Evolutionary conservation across 2,113 vertebrate species (phyloP), one percentile per base, ranked within the genome.

Genomic region (Sardina pilchardus): DNA sequence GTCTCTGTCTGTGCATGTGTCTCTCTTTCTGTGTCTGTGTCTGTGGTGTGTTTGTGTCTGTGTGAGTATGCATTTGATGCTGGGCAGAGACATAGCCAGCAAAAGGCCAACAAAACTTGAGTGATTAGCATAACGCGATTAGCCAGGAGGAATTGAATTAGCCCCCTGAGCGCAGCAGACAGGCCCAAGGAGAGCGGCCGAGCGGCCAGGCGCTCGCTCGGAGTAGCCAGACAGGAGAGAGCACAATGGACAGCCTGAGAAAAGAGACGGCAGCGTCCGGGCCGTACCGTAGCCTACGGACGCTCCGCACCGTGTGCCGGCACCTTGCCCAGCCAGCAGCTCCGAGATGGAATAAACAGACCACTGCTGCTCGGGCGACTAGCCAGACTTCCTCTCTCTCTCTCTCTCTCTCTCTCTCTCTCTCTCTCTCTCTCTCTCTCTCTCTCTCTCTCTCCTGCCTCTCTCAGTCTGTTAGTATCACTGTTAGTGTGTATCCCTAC

Each of bases 101-200:
- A 34, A 71, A 71, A 85, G 59, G 53, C 71, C 47, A 82, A 91
- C 90, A 84, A 88, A 71, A 71, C 63, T 91, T 87, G 45, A 83
- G 71, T 83, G 78, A 87, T 91, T 88, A 81, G 86, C 81, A 16
- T 42, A 80, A 89, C 67, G 50, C 53, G 71, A 90, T 85, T 85
- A 83, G 5, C 30, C 42, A 6, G 87, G 86, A 89, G 86, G 53
- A 91, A 91, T 91, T 87, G 59, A 90, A 89, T 92, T 83, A 89
- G 2, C 24, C 84, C 30, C 63, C 63, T 84, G 88, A 86, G 83
- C 53, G 82, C 59, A 85, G 82, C 80, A 50, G 42, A n/a, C 21
- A 63, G 59, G 24, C 3, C 3, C 4, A 24, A 26, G 24, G 59
- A 63, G 59, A n/a, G n/a, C n/a, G n/a, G n/a, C n/a, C n/a, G n/a